Base-by-base conservation (phyloP, 2,113 vertebrate species). In the Scomber colias region DNA sequence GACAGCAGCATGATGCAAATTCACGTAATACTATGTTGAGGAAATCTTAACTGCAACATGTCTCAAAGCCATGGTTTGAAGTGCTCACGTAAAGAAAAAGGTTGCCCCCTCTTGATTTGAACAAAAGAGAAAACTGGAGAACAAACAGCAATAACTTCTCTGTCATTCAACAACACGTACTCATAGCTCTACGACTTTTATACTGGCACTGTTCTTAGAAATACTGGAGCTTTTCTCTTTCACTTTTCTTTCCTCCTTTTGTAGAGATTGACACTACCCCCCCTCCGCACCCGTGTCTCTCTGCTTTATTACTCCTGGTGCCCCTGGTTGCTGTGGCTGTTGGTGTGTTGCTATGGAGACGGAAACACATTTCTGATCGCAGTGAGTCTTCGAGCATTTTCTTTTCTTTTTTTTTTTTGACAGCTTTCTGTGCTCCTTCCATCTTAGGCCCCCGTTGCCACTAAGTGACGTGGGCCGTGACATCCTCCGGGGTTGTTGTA, bases 291-390 rank as follows among this genome's bases (percentile, higher is more conserved):
- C 83, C 85, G 66, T 88, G 84, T 69, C 91, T 95, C 64, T 91
- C 86, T 73, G 87, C 90, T 78, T 93, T 95, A 89, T 92, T 95
- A 86, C 92, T 95, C 89, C 84, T 95, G 85, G 90, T 94, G 81
- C 94, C 93, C 88, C 78, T 93, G 90, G 86, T 91, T 93, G 90
- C 93, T n/a, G 81, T 77, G 70, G 87, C 87, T 85, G 88, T 86
- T 75, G 87, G 90, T 77, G 90, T 94, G 95, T 95, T 95, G 89
- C 94, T 95, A 95, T 95, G 94, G 94, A 93, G 90, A 95, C 94
- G 80, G 83, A 90, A 92, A 89, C 87, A 90, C 89, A 90, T 92
- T 90, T 90, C 89, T 83, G 77, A 83, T 79, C 91, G 75, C 13
- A 88, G 95, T 95, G 89, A 95, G 94, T 92, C 87, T 90, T 87